phyloP scores from a whole-genome alignment of 2,797 vertebrate species.

The Carapus acus region DNA sequence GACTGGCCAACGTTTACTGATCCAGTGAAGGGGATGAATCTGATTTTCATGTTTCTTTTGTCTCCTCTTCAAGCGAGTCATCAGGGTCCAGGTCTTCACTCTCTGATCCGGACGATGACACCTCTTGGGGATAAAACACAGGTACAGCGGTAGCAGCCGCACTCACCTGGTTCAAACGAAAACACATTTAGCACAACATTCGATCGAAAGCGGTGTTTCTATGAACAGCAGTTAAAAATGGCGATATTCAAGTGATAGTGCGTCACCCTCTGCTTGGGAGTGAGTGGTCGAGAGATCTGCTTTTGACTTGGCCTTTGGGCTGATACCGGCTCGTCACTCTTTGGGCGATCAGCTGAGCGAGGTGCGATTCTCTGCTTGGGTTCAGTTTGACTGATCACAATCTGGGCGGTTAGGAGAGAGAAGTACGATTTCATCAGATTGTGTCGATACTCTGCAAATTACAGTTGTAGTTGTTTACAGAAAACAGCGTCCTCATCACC shows the following conservation, averaged over 20 bases:
- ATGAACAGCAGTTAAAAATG: too few species aligned
- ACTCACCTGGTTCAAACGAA: too few species aligned
- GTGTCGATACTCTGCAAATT: neutral
- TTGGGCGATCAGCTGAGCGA: neutral
- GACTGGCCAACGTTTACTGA: conserved; percentile 37
- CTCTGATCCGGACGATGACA: conserved; percentile 8
- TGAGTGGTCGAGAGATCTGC: too few species aligned
- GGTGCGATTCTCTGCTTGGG: conserved; percentile 11
- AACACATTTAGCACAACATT: too few species aligned
- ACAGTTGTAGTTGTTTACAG: neutral
- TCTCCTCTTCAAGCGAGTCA: conserved; percentile 9
- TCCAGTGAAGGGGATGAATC: conserved; percentile 19
- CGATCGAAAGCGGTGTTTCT: too few species aligned
- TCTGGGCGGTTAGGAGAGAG: conserved; percentile 18
- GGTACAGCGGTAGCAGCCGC: too few species aligned
- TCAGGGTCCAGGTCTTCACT: conserved; percentile 15
- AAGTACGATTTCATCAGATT: neutral
- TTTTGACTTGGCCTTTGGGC: too few species aligned
- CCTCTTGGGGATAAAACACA: too few species aligned
- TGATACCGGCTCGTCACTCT: too few species aligned
- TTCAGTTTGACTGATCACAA: conserved; percentile 27
- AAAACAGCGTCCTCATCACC: too few species aligned
- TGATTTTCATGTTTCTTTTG: conserved; percentile 20
- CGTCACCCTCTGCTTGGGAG: too few species aligned
- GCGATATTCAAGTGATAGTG: too few species aligned